These are phyloP conservation scores for Ennomos fuscantarius DNA, from an alignment of 2,888 invertebrate genomes.

Conservation along the genomic window DNA sequence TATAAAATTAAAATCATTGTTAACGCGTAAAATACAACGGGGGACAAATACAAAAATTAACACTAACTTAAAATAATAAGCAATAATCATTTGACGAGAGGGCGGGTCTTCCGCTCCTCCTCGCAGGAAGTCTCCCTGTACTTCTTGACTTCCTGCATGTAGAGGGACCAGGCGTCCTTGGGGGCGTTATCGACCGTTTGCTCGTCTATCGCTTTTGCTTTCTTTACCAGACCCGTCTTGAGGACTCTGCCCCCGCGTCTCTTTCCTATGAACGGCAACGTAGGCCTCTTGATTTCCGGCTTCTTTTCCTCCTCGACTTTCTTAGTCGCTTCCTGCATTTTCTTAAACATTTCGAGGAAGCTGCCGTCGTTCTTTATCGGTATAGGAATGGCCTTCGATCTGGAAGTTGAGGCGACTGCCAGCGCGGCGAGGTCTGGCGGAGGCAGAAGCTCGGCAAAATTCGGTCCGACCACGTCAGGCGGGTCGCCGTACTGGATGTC, in stretches of 20 bases:
- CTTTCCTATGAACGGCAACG: conserved; percentile 88
- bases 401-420: conserved; percentile 60
- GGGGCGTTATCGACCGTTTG: conserved; percentile 86
- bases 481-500: conserved; percentile 77
- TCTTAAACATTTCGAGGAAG: conserved; percentile 96
- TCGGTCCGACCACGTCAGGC: conserved; percentile 77
- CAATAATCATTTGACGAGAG: conserved; percentile 91
- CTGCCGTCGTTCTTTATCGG: conserved; percentile 95
- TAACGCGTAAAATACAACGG: conserved; percentile 62
- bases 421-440: conserved; percentile 32
- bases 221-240: conserved; percentile 96
- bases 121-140: conserved; percentile 97
- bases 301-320: conserved; percentile 72
- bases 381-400: conserved; percentile 84
- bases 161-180: conserved; percentile 96
- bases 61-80: conserved; percentile 41
- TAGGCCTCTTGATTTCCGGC: conserved; percentile 72
- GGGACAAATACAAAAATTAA: conserved; percentile 58
- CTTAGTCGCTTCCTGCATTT: conserved; percentile 90
- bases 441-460: conserved; percentile 66
- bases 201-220: conserved; percentile 88
- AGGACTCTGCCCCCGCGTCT: conserved; percentile 94
- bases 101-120: conserved; percentile 95
- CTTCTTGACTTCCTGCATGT: conserved; percentile 96
- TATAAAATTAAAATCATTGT: conserved; percentile 52